Evolutionary conservation across 2,888 invertebrate species (phyloP).

Genomic region (Osmoderma eremita): DNA sequence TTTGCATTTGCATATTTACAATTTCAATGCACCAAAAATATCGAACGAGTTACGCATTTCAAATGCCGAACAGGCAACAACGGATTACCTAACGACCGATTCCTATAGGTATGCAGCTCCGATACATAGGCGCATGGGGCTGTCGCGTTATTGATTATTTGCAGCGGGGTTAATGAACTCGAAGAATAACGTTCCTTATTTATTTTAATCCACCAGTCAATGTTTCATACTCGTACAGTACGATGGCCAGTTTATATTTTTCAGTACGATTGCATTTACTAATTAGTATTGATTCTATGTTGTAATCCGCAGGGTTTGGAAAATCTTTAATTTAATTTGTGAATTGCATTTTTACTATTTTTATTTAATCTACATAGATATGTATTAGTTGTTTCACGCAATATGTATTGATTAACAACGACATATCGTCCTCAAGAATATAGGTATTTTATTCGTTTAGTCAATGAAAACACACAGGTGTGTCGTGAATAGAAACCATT

Average conservation of each 20-base stretch:
- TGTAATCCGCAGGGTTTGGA: too few species aligned
- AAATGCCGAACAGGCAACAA: not conserved
- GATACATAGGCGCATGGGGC: conserved; percentile 15
- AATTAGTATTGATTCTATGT: not conserved
- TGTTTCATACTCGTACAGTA: conserved; percentile 1
- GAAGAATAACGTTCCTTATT: conserved; percentile 11
- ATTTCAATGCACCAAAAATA: not conserved
- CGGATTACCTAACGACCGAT: conserved; percentile 3
- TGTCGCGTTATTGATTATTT: conserved; percentile 33
- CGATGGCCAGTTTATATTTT: not conserved
- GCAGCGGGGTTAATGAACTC: conserved; percentile 22
- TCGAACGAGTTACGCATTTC: conserved; percentile 9
- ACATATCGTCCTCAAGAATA: too few species aligned
- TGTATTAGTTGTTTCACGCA: too few species aligned
- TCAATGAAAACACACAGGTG: too few species aligned
- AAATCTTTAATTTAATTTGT: too few species aligned
- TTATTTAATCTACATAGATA: too few species aligned
- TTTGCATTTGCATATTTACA: conserved; percentile 3
- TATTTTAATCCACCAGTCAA: conserved; percentile 31
- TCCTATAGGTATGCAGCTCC: conserved; percentile 11
- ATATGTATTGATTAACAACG: too few species aligned
- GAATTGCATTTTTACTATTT: too few species aligned
- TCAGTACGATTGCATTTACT: not conserved
- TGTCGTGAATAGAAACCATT: too few species aligned
- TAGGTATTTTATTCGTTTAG: too few species aligned